phyloP scores from a whole-genome alignment of 2,113 vertebrate species.

The Penelope pileata region DNA sequence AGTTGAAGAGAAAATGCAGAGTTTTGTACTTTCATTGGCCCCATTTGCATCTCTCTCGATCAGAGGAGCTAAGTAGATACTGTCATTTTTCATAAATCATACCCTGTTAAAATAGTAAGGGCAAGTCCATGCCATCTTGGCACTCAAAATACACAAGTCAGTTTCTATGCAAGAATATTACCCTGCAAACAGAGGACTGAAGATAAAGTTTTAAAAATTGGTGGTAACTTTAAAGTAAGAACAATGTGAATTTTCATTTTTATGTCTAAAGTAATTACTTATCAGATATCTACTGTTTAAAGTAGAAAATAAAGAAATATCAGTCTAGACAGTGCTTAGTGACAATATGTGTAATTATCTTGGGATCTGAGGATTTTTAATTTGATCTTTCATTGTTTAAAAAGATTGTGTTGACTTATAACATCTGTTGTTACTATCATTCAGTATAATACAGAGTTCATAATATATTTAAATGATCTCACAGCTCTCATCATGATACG shows the following conservation, averaged over 20 bases:
- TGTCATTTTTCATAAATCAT: background rate
- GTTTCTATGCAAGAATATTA: background rate
- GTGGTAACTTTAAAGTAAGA: background rate
- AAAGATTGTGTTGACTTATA: background rate
- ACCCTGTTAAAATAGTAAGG: background rate
- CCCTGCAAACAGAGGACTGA: background rate
- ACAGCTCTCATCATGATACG: background rate
- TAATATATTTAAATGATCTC: background rate
- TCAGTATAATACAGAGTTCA: background rate
- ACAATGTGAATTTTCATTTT: background rate
- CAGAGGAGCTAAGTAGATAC: background rate
- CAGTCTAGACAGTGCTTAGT: background rate
- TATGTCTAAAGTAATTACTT: background rate
- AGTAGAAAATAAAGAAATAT: background rate
- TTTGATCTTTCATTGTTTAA: background rate
- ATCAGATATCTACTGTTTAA: background rate
- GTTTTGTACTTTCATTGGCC: background rate
- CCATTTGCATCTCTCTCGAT: background rate
- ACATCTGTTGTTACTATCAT: background rate
- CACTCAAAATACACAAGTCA: background rate
- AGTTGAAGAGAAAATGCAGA: background rate
- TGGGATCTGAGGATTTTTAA: background rate
- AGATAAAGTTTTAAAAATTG: background rate
- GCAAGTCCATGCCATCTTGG: fast-evolving
- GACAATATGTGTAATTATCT: background rate